Evolutionary conservation across 2,797 vertebrate species (phyloP), one percentile per base, ranked within the genome.

Genomic region (Rhincodon typus): DNA sequence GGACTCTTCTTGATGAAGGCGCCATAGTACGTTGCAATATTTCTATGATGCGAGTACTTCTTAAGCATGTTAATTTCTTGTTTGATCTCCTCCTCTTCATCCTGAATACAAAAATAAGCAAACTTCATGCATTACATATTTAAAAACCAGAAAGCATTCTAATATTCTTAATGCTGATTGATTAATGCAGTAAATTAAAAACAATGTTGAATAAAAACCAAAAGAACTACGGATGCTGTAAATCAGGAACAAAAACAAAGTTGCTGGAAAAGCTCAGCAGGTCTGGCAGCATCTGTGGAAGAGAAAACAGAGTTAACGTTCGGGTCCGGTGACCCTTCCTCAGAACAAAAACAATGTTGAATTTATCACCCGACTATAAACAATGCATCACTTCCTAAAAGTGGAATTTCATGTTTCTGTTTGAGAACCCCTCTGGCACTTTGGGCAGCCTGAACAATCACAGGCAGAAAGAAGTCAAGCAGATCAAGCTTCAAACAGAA

Each of bases 51-150:
- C 95, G 98, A 99, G 96, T 99, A 99, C 96, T 99, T 99, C 97
- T 99, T 99, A 96, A 99, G 96, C 99, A 99, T 99, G 97, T 99
- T 99, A 97, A 99, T 99, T 97, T 99, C 99, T 50, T 98, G 98
- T 96, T 99, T 99, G 96, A 99, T 99, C 97, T 99, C 99, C 96
- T 99, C 99, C 82, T 99, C 99, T 94, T 99, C 99, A 62, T 99
- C 99, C 97, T 98, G 38, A 21, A 93, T 93, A 69, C 4, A 25
- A 69, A 93, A 23, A 69, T 3, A 42, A 42, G 25, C 23, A 67
- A 69, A 42, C n/a, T 25, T 93, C 21, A 69, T 15, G 13, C 21
- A 3, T 42, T 69, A n/a, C 10, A 57, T 15, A 30, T 34, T 19
- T 66, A 91, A 91, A 23, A 38, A 8, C 17, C 34, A 4, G 7